These are phyloP conservation scores for Pachliopta kotzebuea DNA, from an alignment of 2,888 invertebrate genomes.

Conservation along the genomic window DNA sequence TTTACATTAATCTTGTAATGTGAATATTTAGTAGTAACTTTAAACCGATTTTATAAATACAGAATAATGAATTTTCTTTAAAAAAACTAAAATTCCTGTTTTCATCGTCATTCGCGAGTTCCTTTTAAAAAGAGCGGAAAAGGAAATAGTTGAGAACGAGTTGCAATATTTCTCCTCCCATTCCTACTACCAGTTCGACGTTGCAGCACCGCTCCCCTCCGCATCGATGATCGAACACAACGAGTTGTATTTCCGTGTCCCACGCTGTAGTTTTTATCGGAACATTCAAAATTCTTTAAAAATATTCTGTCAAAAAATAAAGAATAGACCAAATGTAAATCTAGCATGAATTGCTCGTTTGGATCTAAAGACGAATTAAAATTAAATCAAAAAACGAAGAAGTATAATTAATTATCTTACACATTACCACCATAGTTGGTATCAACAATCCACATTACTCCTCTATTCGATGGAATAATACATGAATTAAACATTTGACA, in stretches of 20 bases:
- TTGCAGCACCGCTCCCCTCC: not conserved
- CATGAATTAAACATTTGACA: no score
- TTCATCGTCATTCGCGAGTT: not conserved
- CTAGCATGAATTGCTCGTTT: no score
- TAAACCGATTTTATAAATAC: not conserved
- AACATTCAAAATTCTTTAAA: constrained; percentile 1
- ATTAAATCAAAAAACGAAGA: no score
- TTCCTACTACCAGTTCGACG: not conserved
- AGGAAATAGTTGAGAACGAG: not conserved
- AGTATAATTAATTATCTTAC: no score
- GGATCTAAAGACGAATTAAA: no score
- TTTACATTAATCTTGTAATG: no score
- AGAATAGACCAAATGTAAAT: not conserved
- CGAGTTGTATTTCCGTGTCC: not conserved
- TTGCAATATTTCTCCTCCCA: not conserved
- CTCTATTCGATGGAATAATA: no score
- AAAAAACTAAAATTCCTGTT: not conserved
- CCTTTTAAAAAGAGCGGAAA: constrained; percentile 3
- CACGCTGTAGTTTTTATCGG: not conserved
- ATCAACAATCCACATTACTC: no score
- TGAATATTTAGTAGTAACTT: not conserved
- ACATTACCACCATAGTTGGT: no score
- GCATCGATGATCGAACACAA: constrained; percentile 7
- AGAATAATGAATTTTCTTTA: not conserved
- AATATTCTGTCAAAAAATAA: not conserved